Conservation (phyloP, 2,113 vertebrate genomes). For the Cinclus cinclus region DNA sequence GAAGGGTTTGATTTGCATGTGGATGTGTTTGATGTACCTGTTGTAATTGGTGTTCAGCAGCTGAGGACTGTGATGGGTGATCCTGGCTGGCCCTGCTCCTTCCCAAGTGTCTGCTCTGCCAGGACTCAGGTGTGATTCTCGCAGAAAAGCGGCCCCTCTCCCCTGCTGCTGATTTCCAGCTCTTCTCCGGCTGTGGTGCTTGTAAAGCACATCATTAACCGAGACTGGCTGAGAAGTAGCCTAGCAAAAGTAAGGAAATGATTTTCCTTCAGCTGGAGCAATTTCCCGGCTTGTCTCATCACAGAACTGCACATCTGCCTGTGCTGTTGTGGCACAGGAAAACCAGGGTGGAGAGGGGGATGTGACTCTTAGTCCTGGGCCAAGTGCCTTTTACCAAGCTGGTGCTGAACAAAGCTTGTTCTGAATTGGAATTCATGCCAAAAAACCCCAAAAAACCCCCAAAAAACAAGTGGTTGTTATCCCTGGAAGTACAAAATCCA, state of each 20-base stretch:
- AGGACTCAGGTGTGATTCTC: not conserved
- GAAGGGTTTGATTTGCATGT: not conserved
- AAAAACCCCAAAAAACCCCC: too few species aligned
- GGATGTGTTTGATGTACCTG: not conserved
- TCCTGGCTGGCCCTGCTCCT: not conserved
- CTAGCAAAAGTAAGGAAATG: not conserved
- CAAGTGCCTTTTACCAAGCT: not conserved
- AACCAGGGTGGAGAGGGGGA: not conserved
- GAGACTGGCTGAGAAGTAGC: not conserved
- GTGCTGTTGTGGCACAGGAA: not conserved
- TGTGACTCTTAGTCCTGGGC: not conserved
- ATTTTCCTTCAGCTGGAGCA: not conserved
- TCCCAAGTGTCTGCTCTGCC: too few species aligned
- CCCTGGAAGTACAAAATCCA: not conserved
- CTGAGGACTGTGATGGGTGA: accelerated
- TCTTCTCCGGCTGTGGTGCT: not conserved
- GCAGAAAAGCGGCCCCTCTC: not conserved
- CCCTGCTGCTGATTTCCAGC: not conserved
- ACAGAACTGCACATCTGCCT: not conserved
- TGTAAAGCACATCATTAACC: too few species aligned
- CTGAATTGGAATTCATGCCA: not conserved
- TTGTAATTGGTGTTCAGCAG: not conserved
- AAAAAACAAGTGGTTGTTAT: not conserved
- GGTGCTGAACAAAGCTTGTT: not conserved
- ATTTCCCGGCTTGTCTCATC: not conserved